Conservation (phyloP, 2,113 vertebrate species). For the Struthidea cinerea region DNA sequence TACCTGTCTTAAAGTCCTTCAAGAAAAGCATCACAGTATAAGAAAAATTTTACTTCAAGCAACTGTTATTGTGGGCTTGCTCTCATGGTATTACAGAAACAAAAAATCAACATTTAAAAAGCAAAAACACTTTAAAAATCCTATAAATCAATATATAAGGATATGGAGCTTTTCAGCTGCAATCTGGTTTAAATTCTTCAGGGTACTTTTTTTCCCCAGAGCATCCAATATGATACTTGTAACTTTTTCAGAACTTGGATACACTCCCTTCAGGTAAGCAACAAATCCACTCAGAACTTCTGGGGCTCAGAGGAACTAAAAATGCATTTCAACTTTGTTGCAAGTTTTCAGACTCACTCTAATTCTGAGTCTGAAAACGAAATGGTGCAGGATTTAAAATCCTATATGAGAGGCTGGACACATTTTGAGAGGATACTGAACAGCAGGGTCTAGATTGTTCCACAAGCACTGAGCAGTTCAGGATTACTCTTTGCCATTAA, state of each 20-base stretch:
- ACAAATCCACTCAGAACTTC: neutral
- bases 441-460: neutral
- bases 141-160: neutral
- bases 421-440: neutral
- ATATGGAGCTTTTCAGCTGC: neutral
- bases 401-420: neutral
- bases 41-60: slow-evolving; percentile 7
- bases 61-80: slow-evolving; percentile 5
- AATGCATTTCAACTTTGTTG: neutral
- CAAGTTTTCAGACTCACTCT: neutral
- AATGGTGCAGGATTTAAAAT: neutral
- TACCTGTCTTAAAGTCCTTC: neutral
- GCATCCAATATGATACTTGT: neutral
- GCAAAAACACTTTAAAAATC: neutral
- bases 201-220: neutral
- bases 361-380: neutral
- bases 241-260: neutral
- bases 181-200: slow-evolving; percentile 11
- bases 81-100: neutral
- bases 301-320: neutral
- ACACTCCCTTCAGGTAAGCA: neutral
- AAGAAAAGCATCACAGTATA: neutral
- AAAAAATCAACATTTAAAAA: neutral
- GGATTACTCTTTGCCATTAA: neutral
- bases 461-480: neutral